Evolutionary conservation across 2,888 invertebrate species (phyloP).

Genomic region (Macrophya annulata): DNA sequence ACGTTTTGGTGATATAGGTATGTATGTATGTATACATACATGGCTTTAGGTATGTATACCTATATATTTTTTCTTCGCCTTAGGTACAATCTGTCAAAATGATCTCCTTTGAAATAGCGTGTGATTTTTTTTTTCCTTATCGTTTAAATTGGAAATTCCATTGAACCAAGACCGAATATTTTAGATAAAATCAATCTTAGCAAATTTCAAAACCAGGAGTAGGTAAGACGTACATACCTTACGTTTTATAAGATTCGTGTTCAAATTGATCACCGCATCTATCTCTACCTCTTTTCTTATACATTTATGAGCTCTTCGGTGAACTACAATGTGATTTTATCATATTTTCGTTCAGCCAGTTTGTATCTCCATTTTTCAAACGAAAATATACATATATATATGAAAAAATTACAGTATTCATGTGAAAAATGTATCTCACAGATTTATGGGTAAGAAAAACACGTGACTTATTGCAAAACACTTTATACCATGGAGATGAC

Average conservation of each 20-base stretch:
- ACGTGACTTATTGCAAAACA: conserved; percentile 44
- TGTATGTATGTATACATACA: not conserved
- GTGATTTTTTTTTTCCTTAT: not conserved
- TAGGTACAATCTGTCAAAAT: conserved; percentile 2
- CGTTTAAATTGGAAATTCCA: conserved; percentile 14
- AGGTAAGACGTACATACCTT: not conserved
- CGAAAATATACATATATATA: not conserved
- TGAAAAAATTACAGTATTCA: conserved; percentile 9
- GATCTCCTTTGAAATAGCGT: not conserved
- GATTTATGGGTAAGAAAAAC: not conserved
- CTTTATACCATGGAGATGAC: not conserved
- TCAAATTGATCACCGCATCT: conserved; percentile 35
- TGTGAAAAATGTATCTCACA: conserved; percentile 9
- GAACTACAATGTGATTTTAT: conserved; percentile 31
- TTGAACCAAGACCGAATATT: not conserved
- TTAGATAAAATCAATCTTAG: conserved; percentile 8
- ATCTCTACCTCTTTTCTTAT: not conserved
- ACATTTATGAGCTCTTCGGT: conserved; percentile 13
- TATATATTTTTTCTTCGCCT: not conserved
- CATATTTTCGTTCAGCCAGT: conserved; percentile 27
- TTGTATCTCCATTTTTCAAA: conserved; percentile 40
- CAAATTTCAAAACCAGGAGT: not conserved
- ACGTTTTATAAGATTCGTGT: not conserved
- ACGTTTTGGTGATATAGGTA: conserved; percentile 1
- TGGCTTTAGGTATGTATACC: not conserved